These are phyloP conservation scores for Carlito syrichta DNA, from an alignment of 2,113 vertebrate genomes.

Conservation along the genomic window DNA sequence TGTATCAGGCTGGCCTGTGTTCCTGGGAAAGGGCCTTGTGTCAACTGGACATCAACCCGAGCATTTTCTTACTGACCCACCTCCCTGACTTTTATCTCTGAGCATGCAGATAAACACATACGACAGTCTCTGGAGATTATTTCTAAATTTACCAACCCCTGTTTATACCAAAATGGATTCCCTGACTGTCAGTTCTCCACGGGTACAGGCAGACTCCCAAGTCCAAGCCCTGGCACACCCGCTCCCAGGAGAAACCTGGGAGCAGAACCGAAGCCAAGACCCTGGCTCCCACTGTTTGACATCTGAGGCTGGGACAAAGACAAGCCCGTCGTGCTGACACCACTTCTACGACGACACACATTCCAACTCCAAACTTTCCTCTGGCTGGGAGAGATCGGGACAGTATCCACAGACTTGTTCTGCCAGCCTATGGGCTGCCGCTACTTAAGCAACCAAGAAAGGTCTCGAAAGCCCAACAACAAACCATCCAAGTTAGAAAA, in stretches of 20 bases:
- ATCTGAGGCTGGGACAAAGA: not conserved
- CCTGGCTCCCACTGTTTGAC: not conserved
- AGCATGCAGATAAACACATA: constrained; percentile 66
- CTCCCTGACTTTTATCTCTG: constrained; percentile 70
- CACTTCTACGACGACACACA: not conserved
- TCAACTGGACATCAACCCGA: constrained; percentile 53
- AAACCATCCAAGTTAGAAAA: constrained; percentile 4
- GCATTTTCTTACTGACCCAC: constrained; percentile 64
- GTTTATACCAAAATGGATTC: constrained; percentile 58
- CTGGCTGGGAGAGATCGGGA: not conserved
- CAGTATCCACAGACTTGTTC: not conserved
- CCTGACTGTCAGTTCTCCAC: constrained; percentile 25
- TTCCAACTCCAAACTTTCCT: not conserved
- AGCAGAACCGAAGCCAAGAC: not conserved
- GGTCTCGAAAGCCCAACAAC: not conserved
- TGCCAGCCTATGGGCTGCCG: not conserved
- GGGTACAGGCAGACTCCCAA: not conserved
- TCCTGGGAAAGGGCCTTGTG: constrained; percentile 62
- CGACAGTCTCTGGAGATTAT: constrained; percentile 68
- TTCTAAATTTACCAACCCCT: constrained; percentile 76
- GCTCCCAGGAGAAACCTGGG: not conserved
- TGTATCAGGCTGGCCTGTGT: not conserved
- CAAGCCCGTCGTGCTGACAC: not conserved
- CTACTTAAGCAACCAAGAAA: not conserved
- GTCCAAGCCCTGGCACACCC: not conserved